Base-by-base conservation (phyloP, 2,113 vertebrate genomes). In the Jaculus jaculus region DNA sequence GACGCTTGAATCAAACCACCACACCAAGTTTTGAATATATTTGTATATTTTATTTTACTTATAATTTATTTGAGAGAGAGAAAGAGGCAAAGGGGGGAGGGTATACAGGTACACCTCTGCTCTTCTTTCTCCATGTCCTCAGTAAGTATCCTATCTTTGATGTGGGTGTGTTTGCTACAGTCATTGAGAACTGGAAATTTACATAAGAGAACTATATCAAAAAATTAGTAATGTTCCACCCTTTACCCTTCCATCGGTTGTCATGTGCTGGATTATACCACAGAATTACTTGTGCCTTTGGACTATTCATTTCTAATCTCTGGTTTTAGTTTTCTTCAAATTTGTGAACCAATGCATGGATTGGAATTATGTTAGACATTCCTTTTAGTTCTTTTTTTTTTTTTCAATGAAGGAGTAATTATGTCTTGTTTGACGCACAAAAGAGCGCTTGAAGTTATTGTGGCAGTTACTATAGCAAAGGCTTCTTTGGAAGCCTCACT, bases 351-450 rank as follows among this genome's bases (percentile, higher is more conserved):
- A 10, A 83, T 60, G 63, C n/a, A 30, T 12, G 30, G 15, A 17
- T 23, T 80, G 72, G 87, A 42, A 89, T 84, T 75, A 39, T 28
- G 18, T 85, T 83, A 77, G 68, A 60, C 6, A 84, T 87, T 89
- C 5, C 32, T n/a, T n/a, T n/a, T n/a, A n/a, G n/a, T n/a, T n/a
- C n/a, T n/a, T n/a, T n/a, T n/a, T n/a, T 91, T 84, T 90, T 60
- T 6, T 92, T 92, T 92, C 51, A 89, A 1, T 39, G 66, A 85
- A 85, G 71, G 37, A 83, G 10, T 84, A n/a, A 51, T 30, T 61
- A 86, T 39, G 60, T 71, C 71, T 79, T 86, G 7, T 90, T 95
- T 85, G 63, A 80, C 47, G 80, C 66, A 91, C 77, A 84, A 89
- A 74, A 84, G 77, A 18, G 66, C 80, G n/a, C 90, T 66, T 54